Evolutionary conservation across 2,113 vertebrate genomes (phyloP).

Genomic region (Lepidothrix coronata): DNA sequence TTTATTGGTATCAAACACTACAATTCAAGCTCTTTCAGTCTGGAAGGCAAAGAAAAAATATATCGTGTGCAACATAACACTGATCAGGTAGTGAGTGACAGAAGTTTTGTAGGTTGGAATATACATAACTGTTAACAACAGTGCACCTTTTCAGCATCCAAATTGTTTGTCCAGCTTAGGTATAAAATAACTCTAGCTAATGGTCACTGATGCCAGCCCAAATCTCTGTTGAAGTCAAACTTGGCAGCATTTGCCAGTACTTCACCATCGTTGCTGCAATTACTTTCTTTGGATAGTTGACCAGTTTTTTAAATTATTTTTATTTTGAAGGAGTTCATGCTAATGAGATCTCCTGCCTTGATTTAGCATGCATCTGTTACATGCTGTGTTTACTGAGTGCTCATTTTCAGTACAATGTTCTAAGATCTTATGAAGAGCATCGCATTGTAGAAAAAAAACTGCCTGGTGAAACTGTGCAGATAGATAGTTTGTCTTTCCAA

Average conservation of each 20-base stretch:
- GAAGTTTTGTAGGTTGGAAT: background rate
- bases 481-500: slow-evolving; percentile 27
- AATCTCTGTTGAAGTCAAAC: background rate
- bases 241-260: background rate
- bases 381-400: background rate
- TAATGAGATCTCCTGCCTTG: slow-evolving; percentile 21
- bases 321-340: background rate
- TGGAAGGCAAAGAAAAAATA: background rate
- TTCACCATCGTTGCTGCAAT: background rate
- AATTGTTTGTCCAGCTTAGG: background rate
- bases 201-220: background rate
- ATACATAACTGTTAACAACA: background rate
- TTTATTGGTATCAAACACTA: background rate
- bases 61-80: background rate
- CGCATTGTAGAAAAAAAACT: slow-evolving; percentile 7
- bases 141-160: background rate
- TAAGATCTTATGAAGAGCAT: background rate
- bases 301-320: background rate
- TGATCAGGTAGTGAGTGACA: background rate
- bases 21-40: background rate
- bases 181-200: background rate
- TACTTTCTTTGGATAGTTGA: background rate
- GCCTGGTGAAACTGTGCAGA: background rate
- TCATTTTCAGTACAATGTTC: slow-evolving; percentile 59
- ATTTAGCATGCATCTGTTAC: slow-evolving; percentile 35